Conservation (phyloP, 2,113 vertebrate genomes). For the Scomber colias region DNA sequence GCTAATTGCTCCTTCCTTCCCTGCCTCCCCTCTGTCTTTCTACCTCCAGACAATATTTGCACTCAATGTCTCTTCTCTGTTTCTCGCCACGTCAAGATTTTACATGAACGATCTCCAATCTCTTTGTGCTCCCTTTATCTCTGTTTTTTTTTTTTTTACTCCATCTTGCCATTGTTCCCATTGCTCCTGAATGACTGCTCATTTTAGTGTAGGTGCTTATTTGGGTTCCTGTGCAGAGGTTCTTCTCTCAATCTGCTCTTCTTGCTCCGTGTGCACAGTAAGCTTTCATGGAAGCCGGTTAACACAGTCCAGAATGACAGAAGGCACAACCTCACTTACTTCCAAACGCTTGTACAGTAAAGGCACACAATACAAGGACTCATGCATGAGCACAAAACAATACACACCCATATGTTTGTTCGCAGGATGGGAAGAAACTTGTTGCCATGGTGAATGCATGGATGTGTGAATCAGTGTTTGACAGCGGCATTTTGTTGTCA, state of each 20-base stretch:
- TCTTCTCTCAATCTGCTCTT: constrained; percentile 17
- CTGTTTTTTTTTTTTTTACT: not conserved
- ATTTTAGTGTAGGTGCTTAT: constrained; percentile 35
- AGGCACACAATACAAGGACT: not conserved
- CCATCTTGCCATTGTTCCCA: constrained; percentile 25
- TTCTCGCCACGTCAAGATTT: constrained; percentile 45
- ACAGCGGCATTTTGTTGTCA: constrained; percentile 44
- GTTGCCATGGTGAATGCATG: constrained; percentile 72
- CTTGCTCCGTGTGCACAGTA: not conserved
- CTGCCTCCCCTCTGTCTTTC: constrained; percentile 50
- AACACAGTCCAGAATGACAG: constrained; percentile 8
- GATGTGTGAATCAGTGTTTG: constrained; percentile 34
- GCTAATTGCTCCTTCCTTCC: constrained; percentile 72
- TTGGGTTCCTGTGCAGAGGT: constrained; percentile 29
- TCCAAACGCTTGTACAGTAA: not conserved
- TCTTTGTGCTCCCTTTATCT: constrained; percentile 11
- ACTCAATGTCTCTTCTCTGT: constrained; percentile 26
- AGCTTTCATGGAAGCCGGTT: constrained; percentile 15
- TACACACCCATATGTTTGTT: constrained; percentile 12
- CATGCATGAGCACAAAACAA: constrained; percentile 20
- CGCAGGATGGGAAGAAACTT: constrained; percentile 31
- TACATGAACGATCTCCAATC: constrained; percentile 16
- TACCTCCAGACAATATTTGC: constrained; percentile 54
- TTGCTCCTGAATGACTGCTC: constrained; percentile 25
- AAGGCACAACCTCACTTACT: not conserved